A percentile compares a stretch with the other conserved stretches of the same genome.
Evolutionary conservation across 2,888 invertebrate genomes (phyloP).

Genomic region (Parochlus steinenii): DNA sequence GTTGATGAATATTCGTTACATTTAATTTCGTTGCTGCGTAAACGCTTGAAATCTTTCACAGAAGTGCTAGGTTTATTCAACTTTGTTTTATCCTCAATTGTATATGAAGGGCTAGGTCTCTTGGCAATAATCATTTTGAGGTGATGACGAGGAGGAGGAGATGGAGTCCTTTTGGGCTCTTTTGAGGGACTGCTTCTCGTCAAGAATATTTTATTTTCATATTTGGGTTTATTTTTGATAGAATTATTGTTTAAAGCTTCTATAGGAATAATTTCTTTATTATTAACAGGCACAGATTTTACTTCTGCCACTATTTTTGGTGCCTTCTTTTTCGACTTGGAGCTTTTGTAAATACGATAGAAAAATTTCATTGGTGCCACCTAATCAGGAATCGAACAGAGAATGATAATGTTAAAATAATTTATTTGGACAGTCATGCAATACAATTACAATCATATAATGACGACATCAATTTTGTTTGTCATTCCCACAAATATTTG

Average conservation of each 20-base stretch:
- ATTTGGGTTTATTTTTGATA: not conserved
- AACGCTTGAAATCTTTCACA: slow-evolving; percentile 24
- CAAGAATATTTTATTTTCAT: not conserved
- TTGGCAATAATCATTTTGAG: slow-evolving; percentile 19
- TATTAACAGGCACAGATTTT: not conserved
- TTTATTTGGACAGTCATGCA: not conserved
- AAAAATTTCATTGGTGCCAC: slow-evolving; percentile 46
- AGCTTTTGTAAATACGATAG: slow-evolving; percentile 36
- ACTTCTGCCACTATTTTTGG: slow-evolving; percentile 1
- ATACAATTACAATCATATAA: too few relatives aligned
- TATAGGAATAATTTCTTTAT: too few relatives aligned
- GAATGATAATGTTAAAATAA: slow-evolving; percentile 1
- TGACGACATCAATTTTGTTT: too few relatives aligned
- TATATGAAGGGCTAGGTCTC: slow-evolving; percentile 16
- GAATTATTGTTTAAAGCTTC: not conserved
- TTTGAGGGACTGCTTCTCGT: not conserved
- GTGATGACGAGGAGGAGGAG: slow-evolving; percentile 12
- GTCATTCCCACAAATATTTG: too few relatives aligned
- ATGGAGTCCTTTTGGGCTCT: not conserved
- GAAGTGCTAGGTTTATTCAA: slow-evolving; percentile 14
- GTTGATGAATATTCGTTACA: slow-evolving; percentile 7
- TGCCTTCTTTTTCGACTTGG: slow-evolving; percentile 3
- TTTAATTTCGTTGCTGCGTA: slow-evolving; percentile 27
- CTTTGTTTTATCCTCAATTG: slow-evolving; percentile 15
- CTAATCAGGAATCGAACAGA: slow-evolving; percentile 24